phyloP scores from a whole-genome alignment of 2,113 vertebrate species.

The Athene cunicularia region DNA sequence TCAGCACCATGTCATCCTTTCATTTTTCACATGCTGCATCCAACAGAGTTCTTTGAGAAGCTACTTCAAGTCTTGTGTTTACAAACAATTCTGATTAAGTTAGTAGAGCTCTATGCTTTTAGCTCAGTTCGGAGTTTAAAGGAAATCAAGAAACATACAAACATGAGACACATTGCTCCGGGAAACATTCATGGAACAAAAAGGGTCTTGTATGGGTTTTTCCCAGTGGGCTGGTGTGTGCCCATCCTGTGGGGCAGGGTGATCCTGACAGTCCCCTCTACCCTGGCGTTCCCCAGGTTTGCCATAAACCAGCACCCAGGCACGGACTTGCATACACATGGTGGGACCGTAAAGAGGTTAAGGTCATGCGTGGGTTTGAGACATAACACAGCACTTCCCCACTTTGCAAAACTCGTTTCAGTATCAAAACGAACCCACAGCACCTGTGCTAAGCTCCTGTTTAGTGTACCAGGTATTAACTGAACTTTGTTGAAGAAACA shows the following conservation, averaged over 20 bases:
- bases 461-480: background rate
- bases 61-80: background rate
- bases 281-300: background rate
- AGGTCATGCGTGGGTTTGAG: background rate
- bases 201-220: background rate
- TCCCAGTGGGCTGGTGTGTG: background rate
- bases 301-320: background rate
- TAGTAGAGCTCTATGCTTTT: background rate
- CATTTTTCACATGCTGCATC: background rate
- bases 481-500: background rate
- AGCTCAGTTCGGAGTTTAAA: background rate
- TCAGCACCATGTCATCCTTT: background rate
- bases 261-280: background rate
- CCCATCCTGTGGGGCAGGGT: background rate
- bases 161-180: background rate
- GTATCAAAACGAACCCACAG: background rate
- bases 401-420: background rate
- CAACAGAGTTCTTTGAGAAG: background rate
- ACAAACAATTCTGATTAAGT: background rate
- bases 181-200: background rate
- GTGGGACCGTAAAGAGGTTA: background rate
- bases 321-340: fast-evolving
- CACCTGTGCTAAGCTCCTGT: background rate
- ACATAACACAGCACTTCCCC: background rate
- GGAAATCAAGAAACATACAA: background rate